Percentiles rank a stretch among this genome's conserved stretches.
phyloP scores from a whole-genome alignment of 2,113 vertebrate genomes.

The Willisornis vidua region DNA sequence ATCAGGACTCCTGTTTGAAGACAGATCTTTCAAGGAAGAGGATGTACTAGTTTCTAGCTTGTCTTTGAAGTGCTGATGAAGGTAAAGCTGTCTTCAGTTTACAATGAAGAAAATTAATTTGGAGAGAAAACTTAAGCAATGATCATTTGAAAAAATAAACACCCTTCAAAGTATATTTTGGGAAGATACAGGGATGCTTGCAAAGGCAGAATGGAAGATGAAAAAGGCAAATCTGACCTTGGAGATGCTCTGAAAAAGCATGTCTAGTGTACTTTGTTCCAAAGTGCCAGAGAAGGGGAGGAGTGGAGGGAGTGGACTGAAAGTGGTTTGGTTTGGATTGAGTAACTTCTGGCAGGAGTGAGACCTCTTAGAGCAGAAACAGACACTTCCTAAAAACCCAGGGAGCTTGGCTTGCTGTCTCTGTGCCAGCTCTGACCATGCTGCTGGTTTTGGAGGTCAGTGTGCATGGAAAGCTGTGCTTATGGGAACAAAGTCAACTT shows the following conservation, averaged over 20 bases:
- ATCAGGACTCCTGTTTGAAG: background rate
- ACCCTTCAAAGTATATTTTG: background rate
- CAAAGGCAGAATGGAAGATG: background rate
- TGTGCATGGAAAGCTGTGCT: background rate
- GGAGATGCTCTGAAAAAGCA: background rate
- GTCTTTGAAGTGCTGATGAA: background rate
- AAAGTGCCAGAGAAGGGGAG: background rate
- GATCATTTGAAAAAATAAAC: background rate
- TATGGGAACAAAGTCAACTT: background rate
- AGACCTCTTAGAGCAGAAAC: background rate
- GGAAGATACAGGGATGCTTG: background rate
- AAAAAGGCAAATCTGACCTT: background rate
- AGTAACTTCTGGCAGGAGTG: background rate
- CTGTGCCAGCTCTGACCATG: background rate
- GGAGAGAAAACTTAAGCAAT: background rate
- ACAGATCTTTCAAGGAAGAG: background rate
- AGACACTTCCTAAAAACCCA: background rate
- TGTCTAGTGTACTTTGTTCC: background rate
- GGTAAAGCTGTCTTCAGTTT: background rate
- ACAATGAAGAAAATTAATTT: background rate
- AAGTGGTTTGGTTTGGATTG: background rate
- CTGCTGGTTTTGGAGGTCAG: background rate
- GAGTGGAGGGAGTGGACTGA: background rate
- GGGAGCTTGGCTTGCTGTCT: background rate
- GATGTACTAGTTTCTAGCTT: background rate